Percentiles rank a stretch among this genome's conserved stretches.
These are phyloP conservation scores for Polia nebulosa DNA, from an alignment of 2,888 invertebrate genomes.

Conservation along the genomic window DNA sequence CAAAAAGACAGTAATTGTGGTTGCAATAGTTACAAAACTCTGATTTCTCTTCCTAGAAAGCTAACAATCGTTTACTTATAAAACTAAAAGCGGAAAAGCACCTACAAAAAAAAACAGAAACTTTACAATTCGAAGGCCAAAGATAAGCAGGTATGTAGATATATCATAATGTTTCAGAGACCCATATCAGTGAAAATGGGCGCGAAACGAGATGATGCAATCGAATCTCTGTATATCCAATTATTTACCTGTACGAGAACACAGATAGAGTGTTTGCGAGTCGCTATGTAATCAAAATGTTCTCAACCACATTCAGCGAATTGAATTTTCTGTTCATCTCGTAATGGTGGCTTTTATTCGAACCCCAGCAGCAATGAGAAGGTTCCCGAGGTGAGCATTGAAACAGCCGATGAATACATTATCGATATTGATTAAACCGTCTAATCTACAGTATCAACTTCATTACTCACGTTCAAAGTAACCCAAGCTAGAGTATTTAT, in stretches of 20 bases:
- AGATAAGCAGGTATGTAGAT: constrained; percentile 3
- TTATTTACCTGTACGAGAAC: constrained; percentile 75
- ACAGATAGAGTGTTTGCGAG: constrained; percentile 69
- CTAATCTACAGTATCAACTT: constrained; percentile 69
- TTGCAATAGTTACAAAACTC: background rate
- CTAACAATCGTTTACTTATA: background rate
- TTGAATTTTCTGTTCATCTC: constrained; percentile 77
- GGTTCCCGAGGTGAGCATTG: constrained; percentile 64
- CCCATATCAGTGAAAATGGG: constrained; percentile 52
- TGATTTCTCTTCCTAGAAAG: background rate
- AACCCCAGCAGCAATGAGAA: constrained; percentile 60
- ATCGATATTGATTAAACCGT: constrained; percentile 71
- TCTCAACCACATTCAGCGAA: constrained; percentile 75
- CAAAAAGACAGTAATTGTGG: background rate
- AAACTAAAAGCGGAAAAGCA: background rate
- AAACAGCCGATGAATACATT: constrained; percentile 72
- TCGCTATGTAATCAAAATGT: constrained; percentile 77
- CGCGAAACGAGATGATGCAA: constrained; percentile 66
- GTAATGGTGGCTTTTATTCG: constrained; percentile 76
- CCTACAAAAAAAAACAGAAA: background rate
- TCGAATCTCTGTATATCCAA: constrained; percentile 71
- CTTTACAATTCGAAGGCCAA: background rate
- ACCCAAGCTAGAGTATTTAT: constrained; percentile 64
- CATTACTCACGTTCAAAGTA: constrained; percentile 69
- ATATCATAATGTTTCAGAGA: constrained; percentile 51